Conservation (phyloP, 1,140 invertebrate genomes). For the Eueides isabella region DNA sequence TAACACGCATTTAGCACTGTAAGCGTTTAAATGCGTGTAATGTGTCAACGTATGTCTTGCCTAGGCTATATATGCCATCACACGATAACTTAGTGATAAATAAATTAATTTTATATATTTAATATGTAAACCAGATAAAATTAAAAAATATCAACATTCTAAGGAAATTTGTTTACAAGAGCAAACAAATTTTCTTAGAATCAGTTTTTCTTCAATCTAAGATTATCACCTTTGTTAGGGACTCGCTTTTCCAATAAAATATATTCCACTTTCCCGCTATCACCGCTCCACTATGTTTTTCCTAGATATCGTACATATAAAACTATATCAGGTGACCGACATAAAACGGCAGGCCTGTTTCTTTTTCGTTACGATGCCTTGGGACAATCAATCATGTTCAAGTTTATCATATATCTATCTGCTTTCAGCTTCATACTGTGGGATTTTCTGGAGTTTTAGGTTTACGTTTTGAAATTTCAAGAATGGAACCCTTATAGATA, state of each 20-base stretch:
- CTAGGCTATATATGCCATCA: no score
- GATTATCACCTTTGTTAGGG: slow-evolving; percentile 10
- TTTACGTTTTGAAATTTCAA: no score
- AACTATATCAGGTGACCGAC: slow-evolving; percentile 46
- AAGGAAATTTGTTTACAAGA: no score
- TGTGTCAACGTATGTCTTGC: no score
- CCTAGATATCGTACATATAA: slow-evolving; percentile 21
- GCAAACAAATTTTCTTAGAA: neutral
- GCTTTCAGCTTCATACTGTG: slow-evolving; percentile 28
- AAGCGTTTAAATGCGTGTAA: no score
- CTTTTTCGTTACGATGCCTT: slow-evolving; percentile 41
- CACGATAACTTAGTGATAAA: no score
- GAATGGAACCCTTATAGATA: no score
- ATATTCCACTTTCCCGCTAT: slow-evolving; percentile 17
- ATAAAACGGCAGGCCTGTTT: slow-evolving; percentile 35
- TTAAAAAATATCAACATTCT: no score
- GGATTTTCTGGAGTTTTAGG: slow-evolving; percentile 40
- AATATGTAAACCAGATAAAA: no score
- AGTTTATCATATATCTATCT: slow-evolving; percentile 49
- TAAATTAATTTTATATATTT: no score
- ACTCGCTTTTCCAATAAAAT: neutral
- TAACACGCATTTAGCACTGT: no score
- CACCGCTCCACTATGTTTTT: slow-evolving; percentile 23
- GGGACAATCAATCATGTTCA: slow-evolving; percentile 49
- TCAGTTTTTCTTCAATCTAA: slow-evolving; percentile 15